These are phyloP conservation scores for Philhelius pedissequus DNA, from an alignment of 2,888 invertebrate genomes.

Conservation along the genomic window DNA sequence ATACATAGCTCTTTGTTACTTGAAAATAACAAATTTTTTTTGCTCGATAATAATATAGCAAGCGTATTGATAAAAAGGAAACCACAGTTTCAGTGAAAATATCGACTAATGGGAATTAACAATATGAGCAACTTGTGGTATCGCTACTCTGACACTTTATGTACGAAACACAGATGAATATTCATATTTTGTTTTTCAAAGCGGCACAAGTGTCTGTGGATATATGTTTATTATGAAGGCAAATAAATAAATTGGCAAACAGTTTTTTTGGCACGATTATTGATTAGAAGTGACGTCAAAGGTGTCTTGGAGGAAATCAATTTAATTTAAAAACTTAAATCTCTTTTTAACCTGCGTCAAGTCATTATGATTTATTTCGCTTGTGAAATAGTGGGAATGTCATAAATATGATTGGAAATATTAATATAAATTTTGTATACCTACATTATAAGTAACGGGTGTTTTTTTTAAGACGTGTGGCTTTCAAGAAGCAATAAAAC, in stretches of 20 bases:
- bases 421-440: too few relatives aligned
- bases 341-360: not conserved
- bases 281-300: not conserved
- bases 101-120: not conserved
- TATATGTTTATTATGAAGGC: not conserved
- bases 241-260: not conserved
- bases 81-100: not conserved
- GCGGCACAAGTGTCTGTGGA: not conserved
- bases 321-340: not conserved
- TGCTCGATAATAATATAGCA: not conserved
- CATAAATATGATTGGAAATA: not conserved
- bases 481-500: too few relatives aligned
- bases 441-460: too few relatives aligned
- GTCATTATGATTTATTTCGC: not conserved
- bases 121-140: not conserved
- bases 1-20: not conserved
- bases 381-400: not conserved
- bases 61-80: not conserved
- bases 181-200: not conserved
- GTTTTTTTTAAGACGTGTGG: too few relatives aligned
- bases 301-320: not conserved
- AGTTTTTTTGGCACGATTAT: constrained; percentile 1
- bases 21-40: not conserved
- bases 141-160: not conserved
- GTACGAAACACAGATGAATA: not conserved